A percentile compares a stretch with the other conserved stretches of the same genome.
These are phyloP conservation scores for Oxystoma pomonae DNA, from an alignment of 2,888 invertebrate species.

Conservation along the genomic window DNA sequence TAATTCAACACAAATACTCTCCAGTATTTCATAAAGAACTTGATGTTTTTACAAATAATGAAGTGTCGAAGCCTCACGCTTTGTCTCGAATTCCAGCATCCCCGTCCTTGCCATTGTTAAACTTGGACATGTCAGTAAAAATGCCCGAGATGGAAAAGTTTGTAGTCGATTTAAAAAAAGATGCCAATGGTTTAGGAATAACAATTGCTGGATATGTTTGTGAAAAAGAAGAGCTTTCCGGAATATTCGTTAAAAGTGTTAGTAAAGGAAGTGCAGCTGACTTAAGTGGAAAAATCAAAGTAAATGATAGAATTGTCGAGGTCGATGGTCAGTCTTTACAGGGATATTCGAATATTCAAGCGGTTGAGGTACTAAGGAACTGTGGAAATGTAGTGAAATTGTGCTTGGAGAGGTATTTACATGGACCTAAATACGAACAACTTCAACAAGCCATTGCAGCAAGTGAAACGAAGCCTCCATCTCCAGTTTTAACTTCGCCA, in stretches of 20 bases:
- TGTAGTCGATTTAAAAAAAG: slow-evolving; percentile 90
- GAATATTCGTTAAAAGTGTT: slow-evolving; percentile 98
- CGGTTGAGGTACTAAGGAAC: slow-evolving; percentile 92
- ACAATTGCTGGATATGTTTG: slow-evolving; percentile 97
- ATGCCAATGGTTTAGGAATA: slow-evolving; percentile 88
- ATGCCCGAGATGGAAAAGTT: slow-evolving; percentile 92
- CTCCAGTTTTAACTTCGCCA: slow-evolving; percentile 53
- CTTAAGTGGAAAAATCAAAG: slow-evolving; percentile 85
- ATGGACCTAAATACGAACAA: slow-evolving; percentile 87
- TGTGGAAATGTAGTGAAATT: slow-evolving; percentile 88
- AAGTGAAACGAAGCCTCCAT: slow-evolving; percentile 64
- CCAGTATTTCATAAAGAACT: slow-evolving; percentile 57
- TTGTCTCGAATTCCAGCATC: slow-evolving; percentile 45
- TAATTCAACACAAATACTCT: slow-evolving; percentile 77
- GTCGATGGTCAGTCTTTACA: slow-evolving; percentile 93
- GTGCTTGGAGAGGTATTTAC: slow-evolving; percentile 83
- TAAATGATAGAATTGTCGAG: slow-evolving; percentile 97
- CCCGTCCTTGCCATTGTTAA: slow-evolving; percentile 49
- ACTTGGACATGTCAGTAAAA: slow-evolving; percentile 55
- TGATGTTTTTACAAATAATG: slow-evolving; percentile 43
- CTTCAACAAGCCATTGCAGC: slow-evolving; percentile 83
- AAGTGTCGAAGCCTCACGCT: slow-evolving; percentile 41
- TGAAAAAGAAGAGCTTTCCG: slow-evolving; percentile 96
- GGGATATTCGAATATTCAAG: slow-evolving; percentile 95
- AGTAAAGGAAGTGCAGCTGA: slow-evolving; percentile 96